phyloP scores from a whole-genome alignment of 2,888 invertebrate genomes.

The Uropetala carovei region DNA sequence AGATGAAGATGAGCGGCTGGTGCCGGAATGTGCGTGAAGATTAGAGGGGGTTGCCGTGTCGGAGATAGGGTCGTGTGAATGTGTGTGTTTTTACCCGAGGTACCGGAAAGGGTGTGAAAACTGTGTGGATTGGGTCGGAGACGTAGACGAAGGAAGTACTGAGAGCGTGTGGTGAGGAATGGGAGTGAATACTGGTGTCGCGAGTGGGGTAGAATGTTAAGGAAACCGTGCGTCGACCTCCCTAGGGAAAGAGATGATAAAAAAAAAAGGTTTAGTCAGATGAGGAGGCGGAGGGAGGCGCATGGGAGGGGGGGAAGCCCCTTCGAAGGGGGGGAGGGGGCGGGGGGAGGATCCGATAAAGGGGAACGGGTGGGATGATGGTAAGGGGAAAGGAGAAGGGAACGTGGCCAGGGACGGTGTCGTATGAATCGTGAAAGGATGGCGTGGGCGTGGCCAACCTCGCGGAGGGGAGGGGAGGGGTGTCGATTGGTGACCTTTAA shows the following conservation, averaged over 20 bases:
- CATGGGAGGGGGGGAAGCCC: no score
- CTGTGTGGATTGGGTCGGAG: neutral
- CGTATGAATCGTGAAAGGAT: neutral
- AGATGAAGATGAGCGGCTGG: constrained; percentile 44
- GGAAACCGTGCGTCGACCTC: neutral
- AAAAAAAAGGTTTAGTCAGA: neutral
- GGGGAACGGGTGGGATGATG: no score
- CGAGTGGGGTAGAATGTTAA: neutral
- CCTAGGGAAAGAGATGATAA: neutral
- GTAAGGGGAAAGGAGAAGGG: neutral
- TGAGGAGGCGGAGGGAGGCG: neutral
- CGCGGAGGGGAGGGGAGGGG: neutral
- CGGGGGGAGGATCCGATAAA: neutral
- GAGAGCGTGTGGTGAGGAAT: neutral
- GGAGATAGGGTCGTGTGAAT: no score
- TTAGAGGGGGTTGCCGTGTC: constrained; percentile 18
- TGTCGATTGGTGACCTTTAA: neutral
- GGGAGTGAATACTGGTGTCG: neutral
- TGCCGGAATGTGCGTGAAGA: neutral
- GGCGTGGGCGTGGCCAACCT: neutral
- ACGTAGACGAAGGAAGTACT: neutral
- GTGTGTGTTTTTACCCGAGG: neutral
- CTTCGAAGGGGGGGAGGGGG: neutral
- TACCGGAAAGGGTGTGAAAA: no score
- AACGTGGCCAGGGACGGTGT: no score